Percentiles rank a stretch among this genome's conserved stretches.
phyloP scores from a whole-genome alignment of 2,113 vertebrate species.

The Tinamus guttatus region DNA sequence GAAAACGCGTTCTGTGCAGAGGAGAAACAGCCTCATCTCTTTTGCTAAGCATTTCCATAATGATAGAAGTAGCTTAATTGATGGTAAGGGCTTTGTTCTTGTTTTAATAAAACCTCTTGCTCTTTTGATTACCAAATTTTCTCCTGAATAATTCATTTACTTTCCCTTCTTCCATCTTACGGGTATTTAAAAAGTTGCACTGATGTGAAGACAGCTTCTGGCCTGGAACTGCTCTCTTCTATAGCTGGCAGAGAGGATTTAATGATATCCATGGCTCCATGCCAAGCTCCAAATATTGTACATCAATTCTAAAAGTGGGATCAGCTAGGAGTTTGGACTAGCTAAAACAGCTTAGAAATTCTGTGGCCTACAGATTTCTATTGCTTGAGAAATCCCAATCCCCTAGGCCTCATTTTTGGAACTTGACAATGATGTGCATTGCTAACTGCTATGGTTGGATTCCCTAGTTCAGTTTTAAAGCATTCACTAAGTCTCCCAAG shows the following conservation, averaged over 20 bases:
- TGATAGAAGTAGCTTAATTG: constrained; percentile 50
- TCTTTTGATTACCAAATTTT: constrained; percentile 47
- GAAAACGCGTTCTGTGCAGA: background rate
- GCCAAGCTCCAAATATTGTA: background rate
- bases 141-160: constrained; percentile 36
- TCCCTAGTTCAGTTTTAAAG: background rate
- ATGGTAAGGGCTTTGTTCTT: constrained; percentile 36
- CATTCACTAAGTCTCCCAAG: background rate
- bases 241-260: constrained; percentile 7
- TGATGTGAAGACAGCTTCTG: constrained; percentile 21
- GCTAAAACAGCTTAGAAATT: background rate
- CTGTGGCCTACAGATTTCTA: background rate
- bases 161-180: constrained; percentile 35
- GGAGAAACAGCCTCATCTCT: constrained; percentile 47
- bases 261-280: background rate
- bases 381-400: background rate
- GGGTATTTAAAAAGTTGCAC: constrained; percentile 35
- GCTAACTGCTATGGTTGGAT: rapidly evolving
- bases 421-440: background rate
- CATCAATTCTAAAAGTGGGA: background rate
- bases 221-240: background rate
- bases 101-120: constrained; percentile 34
- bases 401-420: rapidly evolving
- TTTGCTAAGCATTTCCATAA: constrained; percentile 52
- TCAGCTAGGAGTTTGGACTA: background rate